Evolutionary conservation across 53 echinoderm and acorn worm species (phyloP), one percentile per base, ranked within the genome.

Genomic region (Antedon mediterranea): DNA sequence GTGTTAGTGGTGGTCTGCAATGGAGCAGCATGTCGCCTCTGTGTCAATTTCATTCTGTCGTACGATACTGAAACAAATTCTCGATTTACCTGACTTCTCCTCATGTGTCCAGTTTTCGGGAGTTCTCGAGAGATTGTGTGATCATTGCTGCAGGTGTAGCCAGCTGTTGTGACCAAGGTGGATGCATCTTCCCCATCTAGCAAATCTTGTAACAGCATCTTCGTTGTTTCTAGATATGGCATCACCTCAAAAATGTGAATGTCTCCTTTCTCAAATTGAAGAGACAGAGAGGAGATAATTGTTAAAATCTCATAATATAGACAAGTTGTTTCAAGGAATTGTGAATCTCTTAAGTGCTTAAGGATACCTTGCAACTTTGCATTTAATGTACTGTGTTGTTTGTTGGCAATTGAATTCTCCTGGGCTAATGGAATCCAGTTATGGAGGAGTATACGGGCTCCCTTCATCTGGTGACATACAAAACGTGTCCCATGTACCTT

Each of bases 401-500:
- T 76, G 28, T 76, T 34, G 28, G 34, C 31, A 23, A 75, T 30
- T 32, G 71, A 42, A 43, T 71, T 57, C 34, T 85, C 32, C 29
- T 85, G 32, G 18, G 71, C 28, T 0, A 85, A 71, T 26, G 32
- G 42, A 30, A 80, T 28, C 80, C 80, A 80, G 43, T 80, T 85
- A 74, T 80, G 34, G 14, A 80, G 71, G 7, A 85, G 32, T 31
- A 80, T 75, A 33, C 76, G 33, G 28, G 80, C 80, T 8, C 85
- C 85, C n/a, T 73, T 74, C 75, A 80, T 80, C 15, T 85, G 85
- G 57, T 80, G 85, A 26, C 57, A 75, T 57, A 85, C 13, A 75
- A 85, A 80, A 18, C 85, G 74, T 18, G 85, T 85, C 29, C 85
- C 85, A 34, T 85, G 85, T 15, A 85, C 80, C 74, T 85, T 85